A percentile compares a stretch with the other conserved stretches of the same genome.
Conservation (phyloP, 2,113 vertebrate species). For the Sterna hirundo region DNA sequence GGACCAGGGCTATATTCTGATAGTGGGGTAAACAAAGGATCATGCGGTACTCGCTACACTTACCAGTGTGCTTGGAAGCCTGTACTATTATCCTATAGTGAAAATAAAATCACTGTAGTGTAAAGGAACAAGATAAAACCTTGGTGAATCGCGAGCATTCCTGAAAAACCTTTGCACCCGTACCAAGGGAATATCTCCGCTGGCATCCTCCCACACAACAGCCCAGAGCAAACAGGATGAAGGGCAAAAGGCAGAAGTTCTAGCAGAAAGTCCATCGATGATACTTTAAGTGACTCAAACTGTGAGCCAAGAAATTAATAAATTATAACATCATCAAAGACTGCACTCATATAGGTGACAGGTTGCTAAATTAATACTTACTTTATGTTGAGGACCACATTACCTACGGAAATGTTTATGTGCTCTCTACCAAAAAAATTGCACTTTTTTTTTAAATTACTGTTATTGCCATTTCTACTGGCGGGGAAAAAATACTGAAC, state of each 20-base stretch:
- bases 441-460: background rate
- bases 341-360: background rate
- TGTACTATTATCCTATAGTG: background rate
- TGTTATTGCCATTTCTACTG: background rate
- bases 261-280: background rate
- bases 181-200: background rate
- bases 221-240: background rate
- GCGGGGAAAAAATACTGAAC: background rate
- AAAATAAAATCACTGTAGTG: background rate
- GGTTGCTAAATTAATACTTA: background rate
- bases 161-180: background rate
- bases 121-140: background rate
- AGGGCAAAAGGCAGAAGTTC: background rate
- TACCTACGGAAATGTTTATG: conserved; percentile 8
- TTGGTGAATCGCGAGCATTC: background rate
- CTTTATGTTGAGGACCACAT: background rate
- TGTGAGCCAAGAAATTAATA: conserved; percentile 9
- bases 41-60: background rate
- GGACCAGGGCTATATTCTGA: background rate
- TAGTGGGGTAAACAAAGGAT: background rate
- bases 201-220: background rate
- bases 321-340: conserved; percentile 5
- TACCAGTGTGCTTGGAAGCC: background rate
- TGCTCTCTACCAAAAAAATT: background rate
- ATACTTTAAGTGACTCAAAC: background rate